phyloP scores from a whole-genome alignment of 2,113 vertebrate genomes.

The Oreochromis tanganicae region DNA sequence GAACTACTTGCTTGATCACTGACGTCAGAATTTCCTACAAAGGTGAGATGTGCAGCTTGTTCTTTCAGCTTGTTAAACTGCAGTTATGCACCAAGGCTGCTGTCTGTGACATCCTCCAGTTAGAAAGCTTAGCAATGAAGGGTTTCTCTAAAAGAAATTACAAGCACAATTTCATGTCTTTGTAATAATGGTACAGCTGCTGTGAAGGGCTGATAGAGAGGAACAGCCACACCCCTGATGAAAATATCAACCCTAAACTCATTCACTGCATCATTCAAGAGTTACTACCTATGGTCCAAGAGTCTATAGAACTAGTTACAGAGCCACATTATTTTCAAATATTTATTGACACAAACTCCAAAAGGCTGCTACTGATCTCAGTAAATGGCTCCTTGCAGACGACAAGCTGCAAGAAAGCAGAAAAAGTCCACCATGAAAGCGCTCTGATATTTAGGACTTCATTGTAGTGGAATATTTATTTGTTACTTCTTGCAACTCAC shows the following conservation, averaged over 20 bases:
- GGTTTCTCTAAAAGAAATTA: not conserved
- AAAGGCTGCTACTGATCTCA: not conserved
- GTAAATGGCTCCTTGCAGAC: not conserved
- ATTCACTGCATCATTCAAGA: not conserved
- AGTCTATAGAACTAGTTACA: not conserved
- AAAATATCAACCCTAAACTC: not conserved
- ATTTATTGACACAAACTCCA: not conserved
- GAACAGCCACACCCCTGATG: not conserved
- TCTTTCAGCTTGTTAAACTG: not conserved
- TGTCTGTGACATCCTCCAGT: not conserved
- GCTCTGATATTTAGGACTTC: not conserved
- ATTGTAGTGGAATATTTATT: not conserved
- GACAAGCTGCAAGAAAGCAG: not conserved
- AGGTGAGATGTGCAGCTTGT: not conserved
- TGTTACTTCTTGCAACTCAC: not conserved
- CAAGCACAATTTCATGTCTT: not conserved
- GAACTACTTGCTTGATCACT: not conserved
- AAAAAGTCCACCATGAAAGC: not conserved
- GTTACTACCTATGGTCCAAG: not conserved
- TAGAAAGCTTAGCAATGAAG: not conserved
- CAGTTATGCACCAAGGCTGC: not conserved
- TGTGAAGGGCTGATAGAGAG: not conserved
- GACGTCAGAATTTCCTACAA: not conserved
- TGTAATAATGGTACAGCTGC: not conserved
- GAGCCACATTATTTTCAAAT: not conserved